phyloP scores from a whole-genome alignment of 1,140 invertebrate species.

The Meloidogyne hapla region DNA sequence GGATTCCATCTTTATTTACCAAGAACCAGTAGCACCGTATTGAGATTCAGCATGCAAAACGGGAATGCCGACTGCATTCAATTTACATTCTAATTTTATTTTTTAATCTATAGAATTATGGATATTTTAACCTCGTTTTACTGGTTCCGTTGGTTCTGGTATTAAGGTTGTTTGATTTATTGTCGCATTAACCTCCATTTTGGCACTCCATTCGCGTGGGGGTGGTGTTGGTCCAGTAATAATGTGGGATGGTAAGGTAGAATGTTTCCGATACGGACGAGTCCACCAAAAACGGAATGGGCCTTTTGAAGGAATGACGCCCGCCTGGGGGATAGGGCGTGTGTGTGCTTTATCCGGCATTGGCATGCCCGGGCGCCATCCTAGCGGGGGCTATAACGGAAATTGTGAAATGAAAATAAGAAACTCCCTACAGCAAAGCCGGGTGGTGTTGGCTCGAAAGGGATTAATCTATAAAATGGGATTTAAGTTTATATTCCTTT shows the following conservation, averaged over 20 bases:
- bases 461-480: conserved; percentile 38
- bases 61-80: conserved; percentile 63
- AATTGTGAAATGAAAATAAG: background rate
- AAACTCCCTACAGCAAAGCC: conserved; percentile 47
- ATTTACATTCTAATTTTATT: conserved; percentile 53
- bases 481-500: background rate
- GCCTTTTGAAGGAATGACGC: conserved; percentile 12
- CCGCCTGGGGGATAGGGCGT: conserved; percentile 42
- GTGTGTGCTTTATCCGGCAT: conserved; percentile 56
- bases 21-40: conserved; percentile 60
- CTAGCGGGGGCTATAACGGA: conserved; percentile 45
- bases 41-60: conserved; percentile 63
- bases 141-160: conserved; percentile 32
- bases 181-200: background rate
- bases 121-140: conserved; percentile 19
- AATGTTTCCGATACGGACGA: conserved; percentile 18
- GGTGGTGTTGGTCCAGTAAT: conserved; percentile 18
- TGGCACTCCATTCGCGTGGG: background rate
- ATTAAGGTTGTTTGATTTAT: conserved; percentile 2
- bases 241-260: conserved; percentile 4
- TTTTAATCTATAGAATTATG: background rate
- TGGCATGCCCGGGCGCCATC: conserved; percentile 61
- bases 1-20: conserved; percentile 28
- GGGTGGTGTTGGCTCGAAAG: conserved; percentile 63
- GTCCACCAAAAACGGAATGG: conserved; percentile 28